Evolutionary conservation across 2,888 invertebrate species (phyloP), one percentile per base, ranked within the genome.

Genomic region (Neoscelio sp.): DNA sequence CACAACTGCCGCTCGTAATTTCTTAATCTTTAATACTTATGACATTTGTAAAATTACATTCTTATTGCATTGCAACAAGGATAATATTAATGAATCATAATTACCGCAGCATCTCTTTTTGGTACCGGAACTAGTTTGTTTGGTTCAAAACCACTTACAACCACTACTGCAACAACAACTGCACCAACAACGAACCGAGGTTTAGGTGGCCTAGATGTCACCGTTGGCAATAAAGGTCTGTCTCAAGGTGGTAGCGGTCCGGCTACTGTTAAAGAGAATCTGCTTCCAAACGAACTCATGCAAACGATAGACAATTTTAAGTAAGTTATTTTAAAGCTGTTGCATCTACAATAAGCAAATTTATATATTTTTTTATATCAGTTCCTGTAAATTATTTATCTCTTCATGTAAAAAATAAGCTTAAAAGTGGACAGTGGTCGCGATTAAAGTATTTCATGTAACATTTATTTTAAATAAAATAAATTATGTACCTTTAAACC

Each of bases 251-350:
- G 90, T 80, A 91, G 88, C 80, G 91, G 91, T 81, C 88, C 89
- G 62, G 92, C 93, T 73, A 91, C 93, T 20, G 92, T 93, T 0
- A 94, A 94, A 89, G 94, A 94, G 85, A 93, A 92, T 82, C 88
- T 93, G 44, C 90, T 97, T 68, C 97, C 97, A 0, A 95, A 95
- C 84, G 95, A 96, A 91, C 93, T 97, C 54, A 91, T 93, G 17
- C 94, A 94, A 81, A 94, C 95, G 0, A 95, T 97, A 18, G 96
- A 97, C 70, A 91, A 93, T 1, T 95, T 97, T 86, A 96, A 97
- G 91, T 93, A 90, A 90, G 90, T 89, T 46, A 8, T 28, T 28
- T 2, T 28, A 28, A n/a, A n/a, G n/a, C n/a, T n/a, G n/a, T n/a
- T n/a, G n/a, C n/a, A n/a, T n/a, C n/a, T n/a, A n/a, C n/a, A n/a